Evolutionary conservation across 2,797 vertebrate species (phyloP), one percentile per base, ranked within the genome.

Genomic region (Acanthiza pusilla): DNA sequence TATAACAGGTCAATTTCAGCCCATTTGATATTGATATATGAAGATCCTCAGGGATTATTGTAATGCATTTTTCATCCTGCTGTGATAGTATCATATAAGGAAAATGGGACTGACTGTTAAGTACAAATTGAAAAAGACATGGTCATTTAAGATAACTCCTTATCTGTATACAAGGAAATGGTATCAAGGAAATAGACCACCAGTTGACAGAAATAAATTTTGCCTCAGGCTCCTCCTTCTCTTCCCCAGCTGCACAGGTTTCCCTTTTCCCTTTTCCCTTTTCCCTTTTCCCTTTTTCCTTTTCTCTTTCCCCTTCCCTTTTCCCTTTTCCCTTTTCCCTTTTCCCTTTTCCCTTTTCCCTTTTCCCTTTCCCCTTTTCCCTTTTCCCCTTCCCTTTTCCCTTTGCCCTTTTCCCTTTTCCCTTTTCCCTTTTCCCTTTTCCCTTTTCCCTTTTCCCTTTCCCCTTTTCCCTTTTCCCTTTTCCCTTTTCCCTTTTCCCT

Each of bases 61-160:
- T 97, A 98, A 98, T 98, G 97, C 97, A 97, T 98, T 98, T 98
- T 98, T 98, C 97, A 98, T 98, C 97, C 97, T 92, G 95, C 97
- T 95, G 96, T 83, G 98, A 98, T 98, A 97, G 97, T 96, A 98
- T 98, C 97, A 85, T 97, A 97, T 97, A 96, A 97, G 96, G 98
- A 98, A 98, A 98, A 98, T 98, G 97, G 98, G 97, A 97, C 98
- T 98, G 98, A 97, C 97, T 98, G 98, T 98, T 97, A 98, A 98
- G 97, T 97, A 98, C 98, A 99, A 99, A 99, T 99, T 99, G 98
- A 98, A 98, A 99, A 98, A 98, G 98, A 99, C 98, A 98, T 98
- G 98, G 98, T 98, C 98, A 98, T 98, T 99, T 98, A 98, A 99
- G 98, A 99, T 99, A 99, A 99, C 98, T 97, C 97, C 98, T 98